A percentile compares a stretch with the other conserved stretches of the same genome.
phyloP scores from a whole-genome alignment of 2,888 invertebrate genomes.

The Ectobius pallidus region DNA sequence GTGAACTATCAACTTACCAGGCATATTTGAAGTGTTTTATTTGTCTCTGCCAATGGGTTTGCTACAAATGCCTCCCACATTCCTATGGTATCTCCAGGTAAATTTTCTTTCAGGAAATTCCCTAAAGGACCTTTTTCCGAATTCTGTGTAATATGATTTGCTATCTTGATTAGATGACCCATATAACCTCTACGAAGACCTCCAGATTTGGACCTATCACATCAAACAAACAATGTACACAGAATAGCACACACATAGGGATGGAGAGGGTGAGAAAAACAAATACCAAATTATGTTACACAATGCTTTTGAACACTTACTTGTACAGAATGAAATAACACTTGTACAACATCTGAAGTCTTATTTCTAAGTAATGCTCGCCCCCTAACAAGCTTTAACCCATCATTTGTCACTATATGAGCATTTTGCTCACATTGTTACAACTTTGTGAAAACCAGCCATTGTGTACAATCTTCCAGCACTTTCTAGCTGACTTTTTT shows the following conservation, averaged over 20 bases:
- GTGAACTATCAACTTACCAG: constrained; percentile 47
- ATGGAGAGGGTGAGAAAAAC: not conserved
- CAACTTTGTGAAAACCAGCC: no score
- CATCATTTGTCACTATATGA: no score
- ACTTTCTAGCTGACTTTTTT: no score
- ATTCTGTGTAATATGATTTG: constrained; percentile 56
- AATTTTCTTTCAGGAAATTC: constrained; percentile 52
- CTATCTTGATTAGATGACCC: constrained; percentile 65
- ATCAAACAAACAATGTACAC: constrained; percentile 19
- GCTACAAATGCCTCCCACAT: constrained; percentile 57
- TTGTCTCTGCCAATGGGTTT: constrained; percentile 52
- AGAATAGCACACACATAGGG: not conserved
- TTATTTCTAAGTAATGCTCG: no score
- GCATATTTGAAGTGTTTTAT: constrained; percentile 50
- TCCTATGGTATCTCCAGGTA: constrained; percentile 52
- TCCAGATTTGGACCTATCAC: constrained; percentile 46
- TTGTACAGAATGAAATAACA: not conserved
- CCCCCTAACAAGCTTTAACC: no score
- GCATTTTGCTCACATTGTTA: no score
- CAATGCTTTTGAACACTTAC: not conserved
- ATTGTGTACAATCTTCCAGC: no score
- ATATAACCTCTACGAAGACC: constrained; percentile 62
- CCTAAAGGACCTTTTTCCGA: constrained; percentile 54
- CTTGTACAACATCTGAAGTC: no score
- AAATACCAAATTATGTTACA: not conserved